Conservation (phyloP, 2,888 invertebrate genomes). For the Nasonia oneida region DNA sequence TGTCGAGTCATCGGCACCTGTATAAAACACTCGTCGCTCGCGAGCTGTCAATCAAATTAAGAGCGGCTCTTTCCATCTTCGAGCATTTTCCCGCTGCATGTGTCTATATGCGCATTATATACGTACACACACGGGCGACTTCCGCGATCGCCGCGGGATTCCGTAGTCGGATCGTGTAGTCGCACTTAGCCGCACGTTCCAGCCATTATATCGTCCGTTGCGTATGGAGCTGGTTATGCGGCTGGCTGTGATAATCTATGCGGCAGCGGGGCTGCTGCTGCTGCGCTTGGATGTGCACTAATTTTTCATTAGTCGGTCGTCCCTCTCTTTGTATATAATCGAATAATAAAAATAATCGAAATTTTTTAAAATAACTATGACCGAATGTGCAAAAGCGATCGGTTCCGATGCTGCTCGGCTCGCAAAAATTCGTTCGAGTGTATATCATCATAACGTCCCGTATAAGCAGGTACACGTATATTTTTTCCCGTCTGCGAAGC, state of each 20-base stretch:
- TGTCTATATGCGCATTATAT: neutral
- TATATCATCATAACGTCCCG: no score
- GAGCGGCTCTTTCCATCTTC: constrained; percentile 39
- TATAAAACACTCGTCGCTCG: neutral
- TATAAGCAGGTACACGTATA: no score
- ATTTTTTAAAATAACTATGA: no score
- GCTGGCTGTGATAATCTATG: neutral
- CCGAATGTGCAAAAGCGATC: no score
- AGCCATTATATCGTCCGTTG: neutral
- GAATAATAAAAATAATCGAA: no score
- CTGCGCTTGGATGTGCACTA: neutral
- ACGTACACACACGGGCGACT: neutral
- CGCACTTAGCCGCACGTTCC: constrained; percentile 25
- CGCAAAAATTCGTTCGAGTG: no score
- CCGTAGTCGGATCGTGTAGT: neutral
- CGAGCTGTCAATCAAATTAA: constrained; percentile 62
- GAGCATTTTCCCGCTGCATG: neutral
- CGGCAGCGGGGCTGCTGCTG: neutral
- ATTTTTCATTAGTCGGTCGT: neutral
- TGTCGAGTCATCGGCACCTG: constrained; percentile 29
- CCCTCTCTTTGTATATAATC: neutral
- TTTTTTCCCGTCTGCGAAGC: no score
- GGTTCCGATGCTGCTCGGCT: no score
- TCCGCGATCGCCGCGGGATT: constrained; percentile 31
- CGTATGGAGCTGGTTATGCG: neutral